Conservation (phyloP, 1,140 invertebrate species). For the Archivesica marissinica region DNA sequence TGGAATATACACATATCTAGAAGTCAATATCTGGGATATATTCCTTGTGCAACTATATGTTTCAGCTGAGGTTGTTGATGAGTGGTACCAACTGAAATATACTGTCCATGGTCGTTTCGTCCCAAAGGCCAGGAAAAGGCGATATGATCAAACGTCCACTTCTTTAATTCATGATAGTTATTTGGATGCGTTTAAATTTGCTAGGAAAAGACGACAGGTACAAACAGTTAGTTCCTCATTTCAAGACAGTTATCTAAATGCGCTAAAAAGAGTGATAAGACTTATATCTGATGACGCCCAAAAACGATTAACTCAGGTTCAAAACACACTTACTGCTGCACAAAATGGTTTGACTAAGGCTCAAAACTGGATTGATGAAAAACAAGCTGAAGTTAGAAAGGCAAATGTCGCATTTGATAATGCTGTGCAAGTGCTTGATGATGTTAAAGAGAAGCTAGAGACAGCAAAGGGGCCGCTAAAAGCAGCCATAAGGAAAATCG, state of each 20-base stretch:
- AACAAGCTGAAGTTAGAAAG: slow-evolving; percentile 30
- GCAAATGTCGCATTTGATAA: slow-evolving; percentile 52
- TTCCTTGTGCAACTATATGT: slow-evolving; percentile 34
- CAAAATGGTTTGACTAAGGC: slow-evolving; percentile 28
- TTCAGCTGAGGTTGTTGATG: neutral
- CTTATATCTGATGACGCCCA: slow-evolving; percentile 4
- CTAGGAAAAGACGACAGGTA: too few species aligned
- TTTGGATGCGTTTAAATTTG: too few species aligned
- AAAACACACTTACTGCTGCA: slow-evolving; percentile 8
- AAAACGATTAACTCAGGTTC: neutral
- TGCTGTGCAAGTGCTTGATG: slow-evolving; percentile 29
- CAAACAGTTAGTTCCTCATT: slow-evolving; percentile 20
- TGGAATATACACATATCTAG: slow-evolving; percentile 42
- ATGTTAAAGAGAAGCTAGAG: slow-evolving; percentile 54
- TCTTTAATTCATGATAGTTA: too few species aligned
- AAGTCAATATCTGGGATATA: slow-evolving; percentile 50
- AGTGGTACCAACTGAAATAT: slow-evolving; percentile 29
- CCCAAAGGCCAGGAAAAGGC: neutral
- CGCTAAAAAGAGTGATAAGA: slow-evolving; percentile 1
- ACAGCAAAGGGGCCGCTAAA: slow-evolving; percentile 46
- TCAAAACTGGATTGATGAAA: slow-evolving; percentile 36
- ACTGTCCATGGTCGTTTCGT: slow-evolving; percentile 21
- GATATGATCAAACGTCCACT: too few species aligned
- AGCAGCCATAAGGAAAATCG: slow-evolving; percentile 34
- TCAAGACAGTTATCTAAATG: slow-evolving; percentile 46